Conservation (phyloP, 1,140 invertebrate genomes). For the Sarcophaga bullata region DNA sequence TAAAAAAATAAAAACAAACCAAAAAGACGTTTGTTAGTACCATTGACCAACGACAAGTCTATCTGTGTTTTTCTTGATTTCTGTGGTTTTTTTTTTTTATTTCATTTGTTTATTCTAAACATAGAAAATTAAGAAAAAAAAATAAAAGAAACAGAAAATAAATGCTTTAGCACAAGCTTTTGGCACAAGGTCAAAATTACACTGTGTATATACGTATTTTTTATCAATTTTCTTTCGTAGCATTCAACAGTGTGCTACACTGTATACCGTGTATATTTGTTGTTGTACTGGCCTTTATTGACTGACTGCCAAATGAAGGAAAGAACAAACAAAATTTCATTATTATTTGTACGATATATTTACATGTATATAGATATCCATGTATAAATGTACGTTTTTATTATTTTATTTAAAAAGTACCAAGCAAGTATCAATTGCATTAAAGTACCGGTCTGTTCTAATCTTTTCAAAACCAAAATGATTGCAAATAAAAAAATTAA, state of each 20-base stretch:
- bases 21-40: background rate
- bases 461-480: no score
- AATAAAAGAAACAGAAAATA: background rate
- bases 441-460: no score
- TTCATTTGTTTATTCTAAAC: slow-evolving; percentile 18
- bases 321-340: no score
- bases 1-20: background rate
- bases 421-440: no score
- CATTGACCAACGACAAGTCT: background rate
- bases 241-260: background rate
- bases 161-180: slow-evolving; percentile 37
- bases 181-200: slow-evolving; percentile 40
- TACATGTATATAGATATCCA: no score
- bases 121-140: slow-evolving; percentile 18
- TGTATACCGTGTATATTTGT: background rate
- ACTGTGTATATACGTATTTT: no score
- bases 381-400: no score
- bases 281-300: background rate
- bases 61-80: slow-evolving; percentile 26
- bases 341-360: no score
- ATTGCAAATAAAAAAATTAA: no score
- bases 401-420: no score
- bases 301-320: no score
- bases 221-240: background rate
- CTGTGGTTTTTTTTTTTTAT: slow-evolving; percentile 8